Evolutionary conservation across 1,140 invertebrate species (phyloP).

Genomic region (Wasmannia auropunctata): DNA sequence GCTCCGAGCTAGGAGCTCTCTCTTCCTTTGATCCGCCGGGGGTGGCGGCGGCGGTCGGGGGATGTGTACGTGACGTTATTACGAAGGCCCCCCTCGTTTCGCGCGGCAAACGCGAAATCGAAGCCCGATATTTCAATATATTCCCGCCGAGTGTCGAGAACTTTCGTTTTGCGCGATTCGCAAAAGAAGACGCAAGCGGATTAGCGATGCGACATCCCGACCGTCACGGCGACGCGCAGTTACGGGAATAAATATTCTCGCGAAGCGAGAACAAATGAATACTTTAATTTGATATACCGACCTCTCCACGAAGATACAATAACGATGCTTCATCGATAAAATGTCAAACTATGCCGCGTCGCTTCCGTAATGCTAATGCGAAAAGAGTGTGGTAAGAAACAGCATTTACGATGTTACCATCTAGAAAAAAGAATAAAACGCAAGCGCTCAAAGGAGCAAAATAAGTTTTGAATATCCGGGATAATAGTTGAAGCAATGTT

Average conservation of each 20-base stretch:
- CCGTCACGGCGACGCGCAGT: background rate
- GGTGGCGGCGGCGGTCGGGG: constrained; percentile 59
- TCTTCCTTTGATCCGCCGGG: constrained; percentile 80
- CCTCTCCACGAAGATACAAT: background rate
- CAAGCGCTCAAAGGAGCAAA: background rate
- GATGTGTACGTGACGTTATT: constrained; percentile 81
- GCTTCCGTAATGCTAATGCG: constrained; percentile 13
- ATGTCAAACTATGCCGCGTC: background rate
- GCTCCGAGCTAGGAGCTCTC: constrained; percentile 71
- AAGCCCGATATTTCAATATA: constrained; percentile 64
- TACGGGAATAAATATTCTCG: background rate
- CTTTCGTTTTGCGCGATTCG: constrained; percentile 16
- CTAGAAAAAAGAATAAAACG: background rate
- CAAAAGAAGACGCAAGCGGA: constrained; percentile 7
- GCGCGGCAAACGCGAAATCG: constrained; percentile 73
- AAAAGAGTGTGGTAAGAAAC: background rate
- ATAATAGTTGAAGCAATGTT: constrained; percentile 18
- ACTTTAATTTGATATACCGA: background rate
- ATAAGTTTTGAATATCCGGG: background rate
- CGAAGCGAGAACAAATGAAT: constrained; percentile 24
- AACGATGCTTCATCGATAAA: background rate
- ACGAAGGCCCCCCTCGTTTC: constrained; percentile 72
- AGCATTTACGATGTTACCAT: background rate
- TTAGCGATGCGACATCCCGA: constrained; percentile 9
- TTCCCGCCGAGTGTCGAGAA: constrained; percentile 39